These are phyloP conservation scores for Peromyscus maniculatus DNA, from an alignment of 2,113 vertebrate genomes.

Conservation along the genomic window DNA sequence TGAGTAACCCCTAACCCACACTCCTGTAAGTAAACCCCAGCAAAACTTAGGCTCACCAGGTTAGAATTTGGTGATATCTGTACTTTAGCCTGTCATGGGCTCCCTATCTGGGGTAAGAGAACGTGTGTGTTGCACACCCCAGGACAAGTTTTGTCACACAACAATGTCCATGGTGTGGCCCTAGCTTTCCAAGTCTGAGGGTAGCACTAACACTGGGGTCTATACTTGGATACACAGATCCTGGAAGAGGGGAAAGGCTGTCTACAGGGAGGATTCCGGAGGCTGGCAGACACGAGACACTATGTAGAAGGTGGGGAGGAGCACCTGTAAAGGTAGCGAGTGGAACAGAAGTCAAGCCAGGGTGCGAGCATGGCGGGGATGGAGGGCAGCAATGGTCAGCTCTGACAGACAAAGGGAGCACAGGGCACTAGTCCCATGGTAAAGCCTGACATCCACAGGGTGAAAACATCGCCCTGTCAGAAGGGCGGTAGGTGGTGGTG, in stretches of 20 bases:
- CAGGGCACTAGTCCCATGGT: not conserved
- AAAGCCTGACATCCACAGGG: not conserved
- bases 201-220: fast-evolving
- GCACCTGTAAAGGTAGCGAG: not conserved
- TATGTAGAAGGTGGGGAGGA: not conserved
- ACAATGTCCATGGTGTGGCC: not conserved
- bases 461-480: not conserved
- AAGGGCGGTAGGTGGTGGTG: not conserved
- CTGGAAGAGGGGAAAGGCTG: not conserved
- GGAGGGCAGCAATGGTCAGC: not conserved
- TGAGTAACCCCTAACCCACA: not conserved
- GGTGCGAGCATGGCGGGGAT: not conserved
- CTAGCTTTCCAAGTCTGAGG: not conserved
- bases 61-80: not conserved
- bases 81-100: not conserved
- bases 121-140: not conserved
- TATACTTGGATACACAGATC: not conserved
- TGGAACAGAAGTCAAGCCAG: not conserved
- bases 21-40: not conserved
- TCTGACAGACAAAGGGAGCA: not conserved
- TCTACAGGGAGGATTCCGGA: not conserved
- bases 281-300: not conserved
- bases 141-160: not conserved
- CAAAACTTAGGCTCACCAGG: not conserved
- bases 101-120: not conserved